Base-by-base conservation (phyloP, 2,888 invertebrate species). In the Malacosoma neustria region DNA sequence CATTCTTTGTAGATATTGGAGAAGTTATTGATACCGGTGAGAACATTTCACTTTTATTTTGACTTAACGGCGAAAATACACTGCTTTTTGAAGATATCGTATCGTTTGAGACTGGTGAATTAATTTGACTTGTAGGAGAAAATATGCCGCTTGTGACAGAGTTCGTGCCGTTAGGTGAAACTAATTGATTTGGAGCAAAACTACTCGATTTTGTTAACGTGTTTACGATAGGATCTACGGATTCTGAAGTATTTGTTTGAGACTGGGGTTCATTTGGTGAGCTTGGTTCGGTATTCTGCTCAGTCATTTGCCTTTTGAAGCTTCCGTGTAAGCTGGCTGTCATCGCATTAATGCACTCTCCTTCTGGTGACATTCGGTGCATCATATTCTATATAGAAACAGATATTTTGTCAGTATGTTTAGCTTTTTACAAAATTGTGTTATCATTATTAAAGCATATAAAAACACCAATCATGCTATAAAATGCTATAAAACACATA, bases 351-450 rank as follows among this genome's bases (percentile, higher is more conserved):
- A 84, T 75, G 68, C 88, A 88, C 62, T 89, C 89, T 46, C 91
- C 91, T 61, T 92, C 92, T 34, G 92, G 92, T 41, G 92, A 91
- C 72, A 91, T 85, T 56, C 92, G 88, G 63, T 92, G 91, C 61
- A 89, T 87, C 64, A 90, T 88, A 46, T 89, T 91, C 84, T 89
- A 89, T 61, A 84, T 55, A 62, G 74, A 69, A 77, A 81, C 64
- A 81, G 70, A 66, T 79, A 75, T 57, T 61, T 51, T 49, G 58
- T 70, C 51, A 68, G 51, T 64, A 51, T 37, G 7, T 22, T 22
- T 22, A 22, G 22, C 22, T 22, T 3, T 22, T 22, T 22, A 22
- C 22, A 22, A 22, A 7, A 22, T 22, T 22, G 5, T n/a, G 5
- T 22, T 22, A 22, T 22, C 9, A 22, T 5, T 4, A 22, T 22